Evolutionary conservation across 1,140 invertebrate species (phyloP), one percentile per base, ranked within the genome.

Genomic region (Penaeus vannamei): DNA sequence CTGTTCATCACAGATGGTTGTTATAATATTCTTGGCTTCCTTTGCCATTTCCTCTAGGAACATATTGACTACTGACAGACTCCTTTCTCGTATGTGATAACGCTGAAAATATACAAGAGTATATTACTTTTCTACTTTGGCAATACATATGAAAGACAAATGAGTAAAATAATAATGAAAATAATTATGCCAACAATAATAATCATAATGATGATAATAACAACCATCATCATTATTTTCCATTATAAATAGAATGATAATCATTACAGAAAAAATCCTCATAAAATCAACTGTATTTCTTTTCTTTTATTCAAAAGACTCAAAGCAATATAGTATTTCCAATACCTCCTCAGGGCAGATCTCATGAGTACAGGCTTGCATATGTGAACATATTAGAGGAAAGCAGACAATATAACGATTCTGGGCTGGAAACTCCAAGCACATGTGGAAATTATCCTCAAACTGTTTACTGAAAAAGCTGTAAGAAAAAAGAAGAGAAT

Each of bases 31-130:
- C 93, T 99, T 99, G 0, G 98, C 97, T 94, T 99, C 98, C 94
- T 99, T 99, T 0, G 98, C 97, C 97, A 99, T 99, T 94, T 99
- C 98, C 93, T 99, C 98, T 53, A 99, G 94, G 93, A 98, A 99
- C 94, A 98, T 97, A 92, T 99, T 99, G 0, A 99, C 98, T 79
- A 99, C 98, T 87, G 98, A 98, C 10, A 99, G 94, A 93, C 98
- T 98, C 87, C 98, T 95, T 92, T 99, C 98, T 87, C 98, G 95
- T 92, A 99, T 98, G 93, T 99, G 97, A 94, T 99, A 97, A 90
- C 98, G 94, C 95, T 91, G 95, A 91, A 90, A 90, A 64, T 90
- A 91, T 85, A 89, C 72, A 84, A 85, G 79, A 82, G 53, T 19
- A n/a, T 32, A 12, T 76, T 29, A 14, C 1, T 29, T 19, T 36